Evolutionary conservation across 2,888 invertebrate species (phyloP).

Genomic region (Balanococcus diminutus): DNA sequence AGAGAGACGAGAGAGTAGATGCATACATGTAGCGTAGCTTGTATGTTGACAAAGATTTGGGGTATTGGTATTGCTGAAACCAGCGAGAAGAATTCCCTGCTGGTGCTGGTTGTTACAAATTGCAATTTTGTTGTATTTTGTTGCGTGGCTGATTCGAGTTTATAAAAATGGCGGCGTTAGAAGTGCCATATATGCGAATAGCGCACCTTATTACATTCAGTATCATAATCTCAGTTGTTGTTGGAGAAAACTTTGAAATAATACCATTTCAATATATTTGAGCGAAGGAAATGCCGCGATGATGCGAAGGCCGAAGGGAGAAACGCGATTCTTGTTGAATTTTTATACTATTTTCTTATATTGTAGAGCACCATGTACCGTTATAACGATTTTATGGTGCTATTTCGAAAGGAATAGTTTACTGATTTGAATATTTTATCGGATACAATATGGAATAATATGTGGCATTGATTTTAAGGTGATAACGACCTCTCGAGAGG

Average conservation of each 20-base stretch:
- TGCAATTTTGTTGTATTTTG: constrained; percentile 4
- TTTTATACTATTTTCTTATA: neutral
- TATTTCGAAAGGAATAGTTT: neutral
- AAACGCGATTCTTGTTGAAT: neutral
- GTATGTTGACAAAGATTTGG: neutral
- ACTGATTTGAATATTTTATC: constrained; percentile 17
- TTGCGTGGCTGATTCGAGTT: neutral
- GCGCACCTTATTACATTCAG: neutral
- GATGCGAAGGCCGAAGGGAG: neutral
- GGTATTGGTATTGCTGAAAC: neutral
- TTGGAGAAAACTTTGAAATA: constrained; percentile 20
- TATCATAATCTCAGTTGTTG: neutral
- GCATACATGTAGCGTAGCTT: neutral
- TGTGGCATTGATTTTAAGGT: neutral
- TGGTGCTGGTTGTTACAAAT: constrained; percentile 4
- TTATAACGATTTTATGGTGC: neutral
- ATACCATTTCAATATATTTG: constrained; percentile 22
- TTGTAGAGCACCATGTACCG: neutral
- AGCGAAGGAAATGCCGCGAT: neutral
- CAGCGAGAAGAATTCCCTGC: constrained; percentile 9
- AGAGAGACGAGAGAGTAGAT: too few relatives aligned
- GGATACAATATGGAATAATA: neutral
- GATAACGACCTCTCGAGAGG: neutral
- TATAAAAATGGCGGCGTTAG: neutral
- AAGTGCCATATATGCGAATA: neutral